Base-by-base conservation (phyloP, 2,113 vertebrate genomes). In the Merops nubicus region DNA sequence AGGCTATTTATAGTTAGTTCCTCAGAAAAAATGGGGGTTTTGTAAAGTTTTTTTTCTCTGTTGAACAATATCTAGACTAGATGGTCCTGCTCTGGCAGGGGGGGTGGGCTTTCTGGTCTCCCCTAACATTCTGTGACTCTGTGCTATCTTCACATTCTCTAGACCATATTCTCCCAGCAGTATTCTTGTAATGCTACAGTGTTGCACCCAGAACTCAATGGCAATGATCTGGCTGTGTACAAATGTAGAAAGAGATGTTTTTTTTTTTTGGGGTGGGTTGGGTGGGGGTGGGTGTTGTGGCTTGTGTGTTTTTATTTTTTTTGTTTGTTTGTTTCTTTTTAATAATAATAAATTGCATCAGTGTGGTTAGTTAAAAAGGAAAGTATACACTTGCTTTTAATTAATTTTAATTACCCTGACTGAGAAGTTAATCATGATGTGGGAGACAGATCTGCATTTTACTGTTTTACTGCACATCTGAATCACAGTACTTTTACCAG, bases 351-450 rank as follows among this genome's bases (percentile, higher is more conserved):
- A 92, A 96, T 88, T 93, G 33, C 69, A 67, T 89, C 72, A 15
- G 12, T 81, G 56, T 90, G 70, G 34, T 95, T 95, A 93, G n/a
- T 89, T 95, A 69, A 96, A 93, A 96, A 95, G 97, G 77, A 79
- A 96, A 87, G 69, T 31, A 31, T 85, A 60, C 63, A 83, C 78
- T 95, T 91, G 89, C 79, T 51, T 92, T 80, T 65, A n/a, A n/a
- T 75, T 42, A 38, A 51, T 43, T 62, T 38, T 60, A 65, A 4
- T 72, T 91, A 62, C 12, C 48, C 51, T 69, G 38, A 50, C 74
- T 88, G 88, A 85, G 90, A 96, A 93, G 36, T 88, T 96, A 92
- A 88, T 92, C 87, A 75, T 60, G 47, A 89, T 92, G 73, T 59
- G 79, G 82, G 85, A 96, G 69, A 72, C 74, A 95, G 92, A 95